phyloP scores from a whole-genome alignment of 2,113 vertebrate species.

The Hucho hucho region DNA sequence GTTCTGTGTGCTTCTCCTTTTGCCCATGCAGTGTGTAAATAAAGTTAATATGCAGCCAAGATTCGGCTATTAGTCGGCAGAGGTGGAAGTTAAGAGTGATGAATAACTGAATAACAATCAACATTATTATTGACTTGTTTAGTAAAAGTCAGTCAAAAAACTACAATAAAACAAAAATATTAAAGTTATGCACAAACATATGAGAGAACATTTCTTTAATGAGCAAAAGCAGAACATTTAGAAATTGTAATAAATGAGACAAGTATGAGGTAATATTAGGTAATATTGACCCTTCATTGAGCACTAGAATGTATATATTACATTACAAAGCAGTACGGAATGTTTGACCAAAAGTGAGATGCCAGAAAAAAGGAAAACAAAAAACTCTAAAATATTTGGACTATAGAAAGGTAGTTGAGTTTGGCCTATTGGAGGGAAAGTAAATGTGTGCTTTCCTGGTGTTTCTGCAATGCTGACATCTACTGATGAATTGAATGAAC shows the following conservation, averaged over 20 bases:
- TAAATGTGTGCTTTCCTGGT: neutral
- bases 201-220: neutral
- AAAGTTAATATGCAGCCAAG: conserved; percentile 3
- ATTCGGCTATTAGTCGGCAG: neutral
- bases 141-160: neutral
- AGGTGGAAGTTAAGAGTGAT: neutral
- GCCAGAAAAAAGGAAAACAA: neutral
- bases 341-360: neutral
- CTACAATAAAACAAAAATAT: neutral
- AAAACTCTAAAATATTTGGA: neutral
- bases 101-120: neutral
- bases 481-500: neutral
- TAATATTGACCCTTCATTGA: neutral
- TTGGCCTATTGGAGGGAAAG: too few relatives aligned
- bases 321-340: neutral
- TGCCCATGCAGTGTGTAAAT: conserved; percentile 15
- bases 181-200: neutral
- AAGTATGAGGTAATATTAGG: neutral
- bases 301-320: neutral
- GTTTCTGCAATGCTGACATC: neutral
- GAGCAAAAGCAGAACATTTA: neutral
- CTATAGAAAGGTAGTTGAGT: too few relatives aligned
- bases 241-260: neutral
- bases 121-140: neutral
- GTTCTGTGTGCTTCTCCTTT: neutral